These are phyloP conservation scores for Lerema accius DNA, from an alignment of 1,140 invertebrate species.

Conservation along the genomic window DNA sequence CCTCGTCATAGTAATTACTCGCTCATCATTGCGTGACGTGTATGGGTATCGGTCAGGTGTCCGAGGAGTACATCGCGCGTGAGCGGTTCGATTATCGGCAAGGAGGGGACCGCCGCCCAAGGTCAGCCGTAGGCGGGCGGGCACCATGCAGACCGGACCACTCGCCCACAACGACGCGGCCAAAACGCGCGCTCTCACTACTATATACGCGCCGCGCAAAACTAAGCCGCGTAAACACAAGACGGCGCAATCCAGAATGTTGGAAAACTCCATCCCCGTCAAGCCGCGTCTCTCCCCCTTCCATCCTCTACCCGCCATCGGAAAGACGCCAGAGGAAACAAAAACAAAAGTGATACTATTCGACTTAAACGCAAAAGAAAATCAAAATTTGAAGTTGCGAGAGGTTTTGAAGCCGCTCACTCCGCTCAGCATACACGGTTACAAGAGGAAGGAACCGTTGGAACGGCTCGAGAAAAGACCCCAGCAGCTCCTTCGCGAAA, in stretches of 20 bases:
- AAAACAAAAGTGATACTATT: constrained; percentile 73
- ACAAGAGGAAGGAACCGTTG: constrained; percentile 46
- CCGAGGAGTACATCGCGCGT: constrained; percentile 49
- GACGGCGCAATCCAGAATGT: constrained; percentile 71
- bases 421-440: constrained; percentile 61
- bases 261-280: constrained; percentile 65
- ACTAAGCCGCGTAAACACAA: constrained; percentile 59
- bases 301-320: constrained; percentile 76
- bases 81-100: constrained; percentile 51
- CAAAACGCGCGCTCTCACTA: constrained; percentile 75
- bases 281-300: constrained; percentile 74
- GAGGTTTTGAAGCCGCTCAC: constrained; percentile 68
- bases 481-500: constrained; percentile 66
- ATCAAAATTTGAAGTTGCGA: constrained; percentile 56
- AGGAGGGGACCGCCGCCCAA: constrained; percentile 51
- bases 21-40: constrained; percentile 12
- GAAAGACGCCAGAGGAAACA: constrained; percentile 63
- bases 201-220: constrained; percentile 74
- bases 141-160: constrained; percentile 67
- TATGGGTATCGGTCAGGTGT: constrained; percentile 35
- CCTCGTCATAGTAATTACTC: neutral
- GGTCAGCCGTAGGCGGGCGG: constrained; percentile 62
- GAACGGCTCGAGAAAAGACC: constrained; percentile 53
- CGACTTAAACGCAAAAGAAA: constrained; percentile 57
- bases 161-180: constrained; percentile 65